A percentile compares a stretch with the other conserved stretches of the same genome.
Conservation (phyloP, 2,888 invertebrate genomes). For the Penaeus monodon region DNA sequence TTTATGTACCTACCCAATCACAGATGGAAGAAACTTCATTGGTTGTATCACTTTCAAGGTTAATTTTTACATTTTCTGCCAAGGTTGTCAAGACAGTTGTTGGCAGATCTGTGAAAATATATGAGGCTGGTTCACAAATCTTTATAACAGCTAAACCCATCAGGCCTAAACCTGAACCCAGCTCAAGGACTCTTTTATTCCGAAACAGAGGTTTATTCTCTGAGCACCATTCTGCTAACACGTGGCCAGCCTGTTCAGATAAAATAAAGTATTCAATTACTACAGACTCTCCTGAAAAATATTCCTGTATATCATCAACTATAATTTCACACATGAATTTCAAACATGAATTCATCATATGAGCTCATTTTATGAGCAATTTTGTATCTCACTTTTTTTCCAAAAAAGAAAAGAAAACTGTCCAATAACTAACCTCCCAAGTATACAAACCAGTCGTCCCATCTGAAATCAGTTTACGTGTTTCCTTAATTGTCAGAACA, state of each 20-base stretch:
- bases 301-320: not conserved
- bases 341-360: not conserved
- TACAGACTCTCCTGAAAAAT: not conserved
- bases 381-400: not conserved
- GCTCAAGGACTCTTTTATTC: constrained; percentile 41
- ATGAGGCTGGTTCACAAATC: constrained; percentile 36
- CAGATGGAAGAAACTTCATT: not conserved
- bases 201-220: constrained; percentile 22
- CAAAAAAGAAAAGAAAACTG: not conserved
- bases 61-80: constrained; percentile 37
- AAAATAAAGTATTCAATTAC: not conserved
- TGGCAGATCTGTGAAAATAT: constrained; percentile 50
- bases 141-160: constrained; percentile 44
- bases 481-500: constrained; percentile 37
- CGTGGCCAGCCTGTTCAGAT: constrained; percentile 52
- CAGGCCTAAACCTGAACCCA: constrained; percentile 56
- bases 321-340: not conserved
- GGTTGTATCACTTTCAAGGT: constrained; percentile 14
- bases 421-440: constrained; percentile 35
- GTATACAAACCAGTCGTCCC: constrained; percentile 51
- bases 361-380: no score
- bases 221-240: constrained; percentile 41
- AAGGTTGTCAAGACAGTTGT: constrained; percentile 39
- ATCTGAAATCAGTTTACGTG: constrained; percentile 30
- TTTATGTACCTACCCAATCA: constrained; percentile 17